Conservation (phyloP, 2,888 invertebrate species). For the Drosophila rellima region DNA sequence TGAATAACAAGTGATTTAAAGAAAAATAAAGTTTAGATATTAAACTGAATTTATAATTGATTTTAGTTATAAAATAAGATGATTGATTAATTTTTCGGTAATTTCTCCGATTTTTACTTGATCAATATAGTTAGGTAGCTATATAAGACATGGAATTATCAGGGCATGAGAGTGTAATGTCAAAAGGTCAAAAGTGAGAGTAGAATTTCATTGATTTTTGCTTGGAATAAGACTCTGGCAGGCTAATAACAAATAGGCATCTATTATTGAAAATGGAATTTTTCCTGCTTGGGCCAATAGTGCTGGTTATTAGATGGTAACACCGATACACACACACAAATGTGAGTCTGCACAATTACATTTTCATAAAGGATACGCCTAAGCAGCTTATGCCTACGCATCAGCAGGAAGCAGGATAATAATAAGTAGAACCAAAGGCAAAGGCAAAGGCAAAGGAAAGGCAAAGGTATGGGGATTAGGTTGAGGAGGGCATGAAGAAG, state of each 20-base stretch:
- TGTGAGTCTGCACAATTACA: constrained; percentile 63
- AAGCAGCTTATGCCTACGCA: constrained; percentile 71
- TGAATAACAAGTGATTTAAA: too few relatives aligned
- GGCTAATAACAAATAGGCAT: constrained; percentile 10
- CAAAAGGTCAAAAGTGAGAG: constrained; percentile 41
- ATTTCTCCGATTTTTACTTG: too few relatives aligned
- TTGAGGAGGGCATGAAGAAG: neutral
- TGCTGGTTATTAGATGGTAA: constrained; percentile 70
- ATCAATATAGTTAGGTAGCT: too few relatives aligned
- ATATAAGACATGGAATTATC: constrained; percentile 1
- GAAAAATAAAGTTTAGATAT: too few relatives aligned
- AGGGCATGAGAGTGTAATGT: neutral
- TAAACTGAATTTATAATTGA: too few relatives aligned
- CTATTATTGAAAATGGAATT: constrained; percentile 24
- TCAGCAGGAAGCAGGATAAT: constrained; percentile 43
- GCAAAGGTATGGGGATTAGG: constrained; percentile 7
- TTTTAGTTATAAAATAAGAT: too few relatives aligned
- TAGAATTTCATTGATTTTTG: constrained; percentile 52
- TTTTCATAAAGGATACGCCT: constrained; percentile 78
- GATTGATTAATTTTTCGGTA: too few relatives aligned
- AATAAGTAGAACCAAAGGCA: constrained; percentile 10
- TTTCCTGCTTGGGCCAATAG: constrained; percentile 59
- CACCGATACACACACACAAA: constrained; percentile 6
- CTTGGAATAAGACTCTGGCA: neutral
- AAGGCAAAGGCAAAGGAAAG: neutral